These are phyloP conservation scores for Portunus trituberculatus DNA, from an alignment of 1,140 invertebrate genomes.

Conservation along the genomic window DNA sequence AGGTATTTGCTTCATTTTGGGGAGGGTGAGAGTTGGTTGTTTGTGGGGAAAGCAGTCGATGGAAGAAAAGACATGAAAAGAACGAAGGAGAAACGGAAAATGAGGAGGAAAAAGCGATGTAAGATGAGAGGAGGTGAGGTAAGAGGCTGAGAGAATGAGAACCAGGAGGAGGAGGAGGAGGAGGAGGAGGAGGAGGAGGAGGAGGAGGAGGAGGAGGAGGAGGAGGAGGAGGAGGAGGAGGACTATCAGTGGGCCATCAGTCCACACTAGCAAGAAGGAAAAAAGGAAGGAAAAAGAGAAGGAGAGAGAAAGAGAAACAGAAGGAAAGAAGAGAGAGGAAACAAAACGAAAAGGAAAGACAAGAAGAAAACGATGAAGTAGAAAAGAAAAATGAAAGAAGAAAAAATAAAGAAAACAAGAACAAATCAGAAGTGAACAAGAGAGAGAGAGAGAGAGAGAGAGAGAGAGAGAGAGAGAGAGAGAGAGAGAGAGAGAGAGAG, in stretches of 20 bases:
- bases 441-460: not conserved
- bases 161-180: not conserved
- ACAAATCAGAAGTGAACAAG: not conserved
- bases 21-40: no score
- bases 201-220: not conserved
- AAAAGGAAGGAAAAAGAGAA: not conserved
- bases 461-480: not conserved
- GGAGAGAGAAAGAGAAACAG: not conserved
- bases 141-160: not conserved
- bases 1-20: no score
- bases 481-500: no score
- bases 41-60: no score
- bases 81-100: no score
- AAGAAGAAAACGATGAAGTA: not conserved
- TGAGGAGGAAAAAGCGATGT: no score
- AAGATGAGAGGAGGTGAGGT: not conserved
- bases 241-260: not conserved
- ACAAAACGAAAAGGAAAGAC: not conserved
- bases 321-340: not conserved
- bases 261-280: not conserved
- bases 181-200: not conserved
- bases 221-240: not conserved
- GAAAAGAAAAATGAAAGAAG: not conserved
- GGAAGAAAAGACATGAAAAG: no score
- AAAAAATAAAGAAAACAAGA: not conserved